Evolutionary conservation across 2,113 vertebrate species (phyloP).

Genomic region (Sorex fumeus): DNA sequence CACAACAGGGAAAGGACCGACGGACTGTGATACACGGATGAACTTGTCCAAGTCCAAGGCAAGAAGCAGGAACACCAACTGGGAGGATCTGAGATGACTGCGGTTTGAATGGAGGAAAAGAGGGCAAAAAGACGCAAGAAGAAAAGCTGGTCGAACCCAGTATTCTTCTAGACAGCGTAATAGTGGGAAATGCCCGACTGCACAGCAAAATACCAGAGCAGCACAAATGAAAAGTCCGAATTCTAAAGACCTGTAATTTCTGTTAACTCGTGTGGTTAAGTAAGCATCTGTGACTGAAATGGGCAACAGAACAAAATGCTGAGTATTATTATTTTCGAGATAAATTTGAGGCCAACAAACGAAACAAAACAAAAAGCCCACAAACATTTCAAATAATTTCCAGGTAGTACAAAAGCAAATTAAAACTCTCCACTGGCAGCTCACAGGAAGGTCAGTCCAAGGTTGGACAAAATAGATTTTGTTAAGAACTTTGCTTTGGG

Average conservation of each 20-base stretch:
- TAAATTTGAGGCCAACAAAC: neutral
- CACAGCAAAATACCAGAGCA: neutral
- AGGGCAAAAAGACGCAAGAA: neutral
- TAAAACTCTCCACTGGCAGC: neutral
- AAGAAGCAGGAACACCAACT: neutral
- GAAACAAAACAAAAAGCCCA: neutral
- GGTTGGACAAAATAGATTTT: neutral
- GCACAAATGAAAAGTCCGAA: neutral
- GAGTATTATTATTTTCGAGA: neutral
- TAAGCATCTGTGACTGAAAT: neutral
- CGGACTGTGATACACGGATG: neutral
- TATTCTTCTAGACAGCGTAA: neutral
- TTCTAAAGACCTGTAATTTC: neutral
- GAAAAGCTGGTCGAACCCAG: neutral
- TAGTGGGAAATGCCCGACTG: neutral
- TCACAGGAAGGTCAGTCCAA: neutral
- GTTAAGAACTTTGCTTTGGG: neutral
- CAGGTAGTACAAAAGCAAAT: neutral
- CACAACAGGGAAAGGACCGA: neutral
- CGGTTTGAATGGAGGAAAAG: neutral
- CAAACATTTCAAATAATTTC: neutral
- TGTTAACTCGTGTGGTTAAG: neutral
- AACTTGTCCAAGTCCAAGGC: neutral
- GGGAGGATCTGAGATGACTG: neutral
- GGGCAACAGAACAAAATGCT: neutral